Base-by-base conservation (phyloP, 1,140 invertebrate species). In the Caenorhabditis remanei region DNA sequence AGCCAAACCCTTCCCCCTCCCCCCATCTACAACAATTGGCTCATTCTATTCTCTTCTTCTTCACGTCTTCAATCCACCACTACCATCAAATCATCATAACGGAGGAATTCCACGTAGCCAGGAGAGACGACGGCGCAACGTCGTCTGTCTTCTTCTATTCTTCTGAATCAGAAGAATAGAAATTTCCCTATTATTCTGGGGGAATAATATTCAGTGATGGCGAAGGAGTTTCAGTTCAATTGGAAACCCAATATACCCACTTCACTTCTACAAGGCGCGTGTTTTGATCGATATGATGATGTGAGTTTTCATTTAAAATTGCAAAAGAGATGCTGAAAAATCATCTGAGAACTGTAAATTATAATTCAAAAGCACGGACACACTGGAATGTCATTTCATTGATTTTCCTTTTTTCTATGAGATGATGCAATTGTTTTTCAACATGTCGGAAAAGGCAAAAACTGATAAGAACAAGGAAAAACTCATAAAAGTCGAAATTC, bases 161-260 rank as follows among this genome's bases (percentile, higher is more conserved):
- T 56, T 53, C 71, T 79, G 71, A 71, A 71, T 71, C 65, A 71
- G 65, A 71, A 71, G 65, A 71, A 40, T 24, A 19, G 7, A 19
- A 21, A 58, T 16, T 16, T n/a, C 7, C n/a, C 13, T 58, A 11
- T 65, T 32, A 40, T 11, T 65, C 11, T 13, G 9, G 56, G 71
- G 9, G 53, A 11, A 48, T 24, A 32, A 43, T 24, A 32, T 53
- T 32, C 46, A 61, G 56, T 19, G 48, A 98, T 98, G 97, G 98
- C 98, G 90, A 99, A 99, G 93, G 96, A 96, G 93, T 98, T 97
- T 94, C 97, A 99, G 91, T 99, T 99, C 94, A 96, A 97, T 94
- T 99, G 98, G 98, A 96, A 96, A 92, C 96, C 97, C 89, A 95
- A 96, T 79, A 96, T 99, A 82, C 97, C 97, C 50, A 95, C 97